Evolutionary conservation across 2,888 invertebrate species (phyloP).

Genomic region (Macrosiphum euphorbiae): DNA sequence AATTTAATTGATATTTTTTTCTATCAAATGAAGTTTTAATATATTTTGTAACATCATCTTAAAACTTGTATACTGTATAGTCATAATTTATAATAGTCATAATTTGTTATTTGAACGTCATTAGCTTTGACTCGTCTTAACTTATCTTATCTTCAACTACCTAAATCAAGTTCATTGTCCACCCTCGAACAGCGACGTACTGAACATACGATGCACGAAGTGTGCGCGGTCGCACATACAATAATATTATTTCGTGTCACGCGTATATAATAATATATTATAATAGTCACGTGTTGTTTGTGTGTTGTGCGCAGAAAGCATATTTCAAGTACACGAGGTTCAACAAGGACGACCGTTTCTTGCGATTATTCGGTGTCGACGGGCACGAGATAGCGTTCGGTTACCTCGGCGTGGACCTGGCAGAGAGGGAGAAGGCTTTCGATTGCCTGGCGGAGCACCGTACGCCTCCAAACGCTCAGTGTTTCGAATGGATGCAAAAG

Average conservation of each 20-base stretch:
- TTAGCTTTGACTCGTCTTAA: background rate
- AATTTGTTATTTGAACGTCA: background rate
- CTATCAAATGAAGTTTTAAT: background rate
- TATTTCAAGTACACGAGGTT: constrained; percentile 87
- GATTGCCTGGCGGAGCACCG: constrained; percentile 78
- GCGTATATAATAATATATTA: background rate
- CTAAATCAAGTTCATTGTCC: background rate
- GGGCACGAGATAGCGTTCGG: constrained; percentile 71
- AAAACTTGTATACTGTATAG: background rate
- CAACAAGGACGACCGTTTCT: constrained; percentile 81
- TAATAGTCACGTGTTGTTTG: background rate
- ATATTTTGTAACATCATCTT: background rate
- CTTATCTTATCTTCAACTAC: background rate
- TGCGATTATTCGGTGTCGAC: constrained; percentile 80
- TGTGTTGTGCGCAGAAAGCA: constrained; percentile 73
- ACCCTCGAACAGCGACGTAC: background rate
- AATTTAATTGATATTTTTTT: background rate
- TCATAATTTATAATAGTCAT: background rate
- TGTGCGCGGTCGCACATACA: background rate
- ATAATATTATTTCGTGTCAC: background rate
- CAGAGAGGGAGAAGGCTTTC: constrained; percentile 79
- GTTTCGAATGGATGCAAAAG: constrained; percentile 85
- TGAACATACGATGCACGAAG: background rate
- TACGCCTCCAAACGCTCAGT: constrained; percentile 77
- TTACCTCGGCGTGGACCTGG: constrained; percentile 68